Evolutionary conservation across 2,113 vertebrate genomes (phyloP), one percentile per base, ranked within the genome.

Genomic region (Corythornis vintsioides): DNA sequence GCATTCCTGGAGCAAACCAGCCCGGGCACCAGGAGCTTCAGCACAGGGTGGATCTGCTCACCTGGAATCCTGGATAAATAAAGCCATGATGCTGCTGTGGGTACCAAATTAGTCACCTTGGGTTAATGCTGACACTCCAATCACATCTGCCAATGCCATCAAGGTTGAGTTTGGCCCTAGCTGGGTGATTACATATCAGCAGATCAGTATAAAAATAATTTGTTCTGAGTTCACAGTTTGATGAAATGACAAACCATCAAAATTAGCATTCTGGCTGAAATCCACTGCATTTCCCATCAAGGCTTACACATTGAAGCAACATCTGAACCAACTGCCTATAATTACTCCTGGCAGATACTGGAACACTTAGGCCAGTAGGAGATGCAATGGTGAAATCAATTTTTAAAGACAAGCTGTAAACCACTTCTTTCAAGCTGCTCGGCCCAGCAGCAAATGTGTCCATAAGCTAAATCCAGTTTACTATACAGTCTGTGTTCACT

Each of bases 201-300:
- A 90, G 42, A 87, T 59, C 88, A 63, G 83, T 57, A 93, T 31
- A 92, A 94, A 96, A 95, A 92, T 95, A 78, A 95, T 89, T 96
- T 96, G 69, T 82, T 91, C 92, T 55, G 80, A 93, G 92, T 94
- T 95, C 77, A 86, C 61, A 83, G 90, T 84, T 94, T 95, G 83
- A 87, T 74, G 83, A 96, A 95, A 95, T 69, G 90, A 96, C 90
- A 97, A 93, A 92, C 79, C 48, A 83, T 83, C 92, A 96, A 89
- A 92, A 97, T 97, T 96, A 96, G 89, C 95, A 96, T 90, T 96
- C n/a, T 97, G 97, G 96, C 93, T 42, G n/a, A 94, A 93, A 96
- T 94, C 96, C 96, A 97, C 31, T 56, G 86, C 86, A 80, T 95
- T 97, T 97, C 96, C 95, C 96, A 97, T 97, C 93, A 98, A 97